Base-by-base conservation (phyloP, 2,888 invertebrate species). In the Mechanitis mazaeus region DNA sequence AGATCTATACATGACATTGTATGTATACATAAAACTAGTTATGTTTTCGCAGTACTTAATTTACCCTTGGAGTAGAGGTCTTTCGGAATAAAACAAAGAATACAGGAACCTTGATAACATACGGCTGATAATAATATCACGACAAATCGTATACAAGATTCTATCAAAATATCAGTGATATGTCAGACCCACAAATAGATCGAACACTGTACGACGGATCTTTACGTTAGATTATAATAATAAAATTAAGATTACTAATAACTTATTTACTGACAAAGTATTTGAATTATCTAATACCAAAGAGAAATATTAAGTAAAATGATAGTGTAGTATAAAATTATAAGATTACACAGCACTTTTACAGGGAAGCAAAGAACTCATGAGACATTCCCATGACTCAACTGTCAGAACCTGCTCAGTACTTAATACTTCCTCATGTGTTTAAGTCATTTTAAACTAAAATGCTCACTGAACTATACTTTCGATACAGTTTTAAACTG, bases 171-270 rank as follows among this genome's bases (percentile, higher is more conserved):
- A 50, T 50, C 31, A 50, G 3, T 28, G 31, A 42, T 42, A 64
- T 68, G 69, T 70, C 70, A 70, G 65, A 58, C 55, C 67, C 64
- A 64, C 67, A 70, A 70, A 70, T 70, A 70, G 70, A 69, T 62
- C 42, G 7, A 42, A 42, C 9, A 42, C 56, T 61, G 45, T 9
- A 12, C 33, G 50, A 63, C 63, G 61, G 63, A 54, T 65, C 63
- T 33, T 45, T 55, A 60, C 63, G 63, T 59, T 62, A 42, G 42
- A 42, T 9, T 42, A 11, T 42, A 42, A 42, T 42, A 42, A 42
- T 11, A 42, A 5, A 9, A 9, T 42, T 9, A 42, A 7, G 42
- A 42, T 9, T 35, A 35, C 6, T 35, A 9, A 42, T 1, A 42
- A 35, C 12, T 45, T 47, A 46, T 46, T 59, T 59, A 59, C 46